These are phyloP conservation scores for Anoplophora glabripennis DNA, from an alignment of 1,140 invertebrate genomes.

Conservation along the genomic window DNA sequence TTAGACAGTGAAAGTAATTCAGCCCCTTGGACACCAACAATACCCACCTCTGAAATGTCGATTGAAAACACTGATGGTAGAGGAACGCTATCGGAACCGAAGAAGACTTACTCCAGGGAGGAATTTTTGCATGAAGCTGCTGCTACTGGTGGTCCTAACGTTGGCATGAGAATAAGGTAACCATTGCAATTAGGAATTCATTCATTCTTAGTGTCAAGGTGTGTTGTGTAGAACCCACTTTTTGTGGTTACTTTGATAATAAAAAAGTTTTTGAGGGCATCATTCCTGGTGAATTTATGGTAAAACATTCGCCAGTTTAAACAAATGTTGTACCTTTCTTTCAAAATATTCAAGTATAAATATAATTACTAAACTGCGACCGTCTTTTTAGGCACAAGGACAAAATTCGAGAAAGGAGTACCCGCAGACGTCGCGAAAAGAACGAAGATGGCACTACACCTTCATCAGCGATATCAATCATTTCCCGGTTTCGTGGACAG, in stretches of 20 bases:
- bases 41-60: constrained; percentile 36
- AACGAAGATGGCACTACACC: constrained; percentile 49
- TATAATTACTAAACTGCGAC: no score
- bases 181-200: background rate
- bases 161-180: constrained; percentile 51
- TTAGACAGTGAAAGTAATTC: constrained; percentile 44
- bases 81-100: constrained; percentile 41
- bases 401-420: constrained; percentile 45
- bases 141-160: constrained; percentile 61
- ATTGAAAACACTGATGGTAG: constrained; percentile 37
- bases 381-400: constrained; percentile 46
- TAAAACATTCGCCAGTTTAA: no score
- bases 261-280: no score
- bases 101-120: constrained; percentile 65
- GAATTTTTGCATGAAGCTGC: constrained; percentile 70
- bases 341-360: no score
- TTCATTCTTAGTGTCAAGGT: no score
- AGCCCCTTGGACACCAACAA: constrained; percentile 41
- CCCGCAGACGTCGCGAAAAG: constrained; percentile 50
- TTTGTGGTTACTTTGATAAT: no score
- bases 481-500: constrained; percentile 49
- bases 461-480: constrained; percentile 53
- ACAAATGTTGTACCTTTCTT: no score
- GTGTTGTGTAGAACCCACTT: no score
- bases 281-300: no score